Evolutionary conservation across 2,888 invertebrate species (phyloP).

Genomic region (Torymus aiolomorphi): DNA sequence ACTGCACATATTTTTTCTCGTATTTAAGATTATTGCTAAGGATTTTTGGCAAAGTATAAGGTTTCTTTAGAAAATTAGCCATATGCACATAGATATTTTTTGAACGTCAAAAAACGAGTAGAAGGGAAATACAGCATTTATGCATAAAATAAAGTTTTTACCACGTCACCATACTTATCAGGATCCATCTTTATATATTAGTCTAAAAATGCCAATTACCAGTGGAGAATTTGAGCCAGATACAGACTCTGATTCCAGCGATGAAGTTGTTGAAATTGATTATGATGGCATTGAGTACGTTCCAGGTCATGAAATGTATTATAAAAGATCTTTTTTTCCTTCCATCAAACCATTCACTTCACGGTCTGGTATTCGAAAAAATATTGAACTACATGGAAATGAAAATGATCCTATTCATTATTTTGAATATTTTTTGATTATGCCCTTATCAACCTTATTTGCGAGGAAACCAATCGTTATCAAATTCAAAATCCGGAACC

Average conservation of each 20-base stretch:
- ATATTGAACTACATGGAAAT: background rate
- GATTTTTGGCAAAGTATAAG: too few species aligned
- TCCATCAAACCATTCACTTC: constrained; percentile 22
- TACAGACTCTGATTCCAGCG: too few species aligned
- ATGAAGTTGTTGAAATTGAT: background rate
- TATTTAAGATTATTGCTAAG: too few species aligned
- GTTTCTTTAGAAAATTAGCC: too few species aligned
- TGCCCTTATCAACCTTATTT: background rate
- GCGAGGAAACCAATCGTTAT: constrained; percentile 6
- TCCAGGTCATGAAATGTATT: constrained; percentile 12
- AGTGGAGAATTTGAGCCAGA: constrained; percentile 36
- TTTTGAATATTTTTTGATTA: constrained; percentile 19
- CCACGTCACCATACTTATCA: too few species aligned
- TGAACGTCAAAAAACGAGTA: too few species aligned
- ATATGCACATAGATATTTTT: too few species aligned
- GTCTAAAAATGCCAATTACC: constrained; percentile 12
- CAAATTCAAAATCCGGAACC: constrained; percentile 22
- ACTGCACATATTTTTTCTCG: too few species aligned
- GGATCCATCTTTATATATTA: background rate
- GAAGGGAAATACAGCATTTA: too few species aligned
- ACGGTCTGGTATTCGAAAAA: constrained; percentile 18
- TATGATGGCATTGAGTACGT: background rate
- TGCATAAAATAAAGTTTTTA: too few species aligned
- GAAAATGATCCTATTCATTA: constrained; percentile 20
- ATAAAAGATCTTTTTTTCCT: constrained; percentile 17